Evolutionary conservation across 1,140 invertebrate genomes (phyloP).

Genomic region (Druon quercuslanigerum): DNA sequence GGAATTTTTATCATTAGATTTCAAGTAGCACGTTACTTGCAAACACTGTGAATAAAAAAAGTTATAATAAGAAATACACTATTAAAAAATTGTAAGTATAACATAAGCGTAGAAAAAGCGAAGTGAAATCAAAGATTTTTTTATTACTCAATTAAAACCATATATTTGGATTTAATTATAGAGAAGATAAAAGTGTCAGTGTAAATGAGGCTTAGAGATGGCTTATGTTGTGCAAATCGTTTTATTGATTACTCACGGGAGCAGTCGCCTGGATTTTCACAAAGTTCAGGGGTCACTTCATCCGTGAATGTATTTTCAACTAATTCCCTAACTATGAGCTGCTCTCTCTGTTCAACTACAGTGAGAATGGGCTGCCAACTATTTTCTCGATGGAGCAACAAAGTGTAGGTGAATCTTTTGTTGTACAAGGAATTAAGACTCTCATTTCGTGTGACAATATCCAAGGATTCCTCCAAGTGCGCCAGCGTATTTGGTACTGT

Average conservation of each 20-base stretch:
- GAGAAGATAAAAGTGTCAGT: background rate
- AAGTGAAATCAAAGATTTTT: no score
- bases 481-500: slow-evolving; percentile 60
- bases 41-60: no score
- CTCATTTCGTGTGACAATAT: slow-evolving; percentile 65
- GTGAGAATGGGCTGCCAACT: slow-evolving; percentile 67
- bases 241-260: slow-evolving; percentile 49
- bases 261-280: slow-evolving; percentile 62
- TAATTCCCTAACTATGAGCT: slow-evolving; percentile 61
- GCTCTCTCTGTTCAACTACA: slow-evolving; percentile 57
- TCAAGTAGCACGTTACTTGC: no score
- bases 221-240: background rate
- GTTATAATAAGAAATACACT: no score
- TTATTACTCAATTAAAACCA: no score
- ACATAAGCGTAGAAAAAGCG: no score
- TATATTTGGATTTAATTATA: no score
- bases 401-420: slow-evolving; percentile 70
- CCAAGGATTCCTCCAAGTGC: slow-evolving; percentile 66
- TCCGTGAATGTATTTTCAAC: slow-evolving; percentile 58
- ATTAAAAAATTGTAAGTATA: no score
- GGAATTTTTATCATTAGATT: no score
- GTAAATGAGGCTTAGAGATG: no score
- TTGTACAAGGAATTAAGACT: slow-evolving; percentile 68
- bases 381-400: slow-evolving; percentile 58
- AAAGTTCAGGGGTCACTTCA: slow-evolving; percentile 58